These are phyloP conservation scores for Cirrhinus mrigala DNA, from an alignment of 2,797 vertebrate species.

Conservation along the genomic window DNA sequence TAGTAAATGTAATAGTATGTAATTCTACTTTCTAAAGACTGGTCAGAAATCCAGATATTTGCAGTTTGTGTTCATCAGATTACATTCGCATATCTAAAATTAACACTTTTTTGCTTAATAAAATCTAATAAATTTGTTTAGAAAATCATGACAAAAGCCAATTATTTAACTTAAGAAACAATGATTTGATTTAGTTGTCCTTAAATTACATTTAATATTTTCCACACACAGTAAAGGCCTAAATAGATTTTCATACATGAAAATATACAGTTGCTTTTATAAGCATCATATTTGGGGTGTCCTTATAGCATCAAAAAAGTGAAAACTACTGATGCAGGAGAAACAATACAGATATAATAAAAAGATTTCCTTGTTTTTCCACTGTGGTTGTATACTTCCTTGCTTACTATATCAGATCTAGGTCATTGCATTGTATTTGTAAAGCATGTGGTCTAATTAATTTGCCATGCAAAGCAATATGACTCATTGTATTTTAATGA, in stretches of 20 bases:
- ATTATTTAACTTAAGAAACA: background rate
- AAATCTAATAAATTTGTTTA: too few relatives aligned
- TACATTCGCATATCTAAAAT: background rate
- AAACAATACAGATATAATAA: background rate
- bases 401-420: background rate
- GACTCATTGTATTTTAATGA: constrained; percentile 18
- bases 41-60: background rate
- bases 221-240: background rate
- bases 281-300: background rate
- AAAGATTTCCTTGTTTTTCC: background rate
- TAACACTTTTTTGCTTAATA: background rate
- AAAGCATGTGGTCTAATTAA: background rate
- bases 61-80: background rate
- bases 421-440: background rate
- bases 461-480: constrained; percentile 39
- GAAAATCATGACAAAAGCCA: background rate
- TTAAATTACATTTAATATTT: background rate
- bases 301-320: background rate
- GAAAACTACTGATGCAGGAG: background rate
- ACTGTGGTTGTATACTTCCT: background rate
- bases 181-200: background rate
- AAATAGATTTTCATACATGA: background rate
- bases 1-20: background rate
- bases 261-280: background rate
- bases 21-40: background rate